These are phyloP conservation scores for Phaenicophaeus curvirostris DNA, from an alignment of 2,797 vertebrate species.

Conservation along the genomic window DNA sequence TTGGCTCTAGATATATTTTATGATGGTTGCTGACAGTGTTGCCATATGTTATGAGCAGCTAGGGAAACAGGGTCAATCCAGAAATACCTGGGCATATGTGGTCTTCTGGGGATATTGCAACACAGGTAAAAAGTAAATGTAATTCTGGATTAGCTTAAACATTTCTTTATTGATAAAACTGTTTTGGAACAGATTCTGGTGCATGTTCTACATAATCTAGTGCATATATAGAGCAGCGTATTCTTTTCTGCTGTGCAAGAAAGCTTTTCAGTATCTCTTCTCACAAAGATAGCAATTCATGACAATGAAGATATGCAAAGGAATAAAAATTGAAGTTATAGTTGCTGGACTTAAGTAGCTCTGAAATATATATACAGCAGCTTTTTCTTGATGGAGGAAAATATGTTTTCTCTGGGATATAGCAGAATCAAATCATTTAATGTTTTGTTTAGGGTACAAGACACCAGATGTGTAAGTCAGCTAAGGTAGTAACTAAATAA, in stretches of 20 bases:
- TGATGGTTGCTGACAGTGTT: constrained; percentile 8
- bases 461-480: constrained; percentile 35
- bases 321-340: background rate
- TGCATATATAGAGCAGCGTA: background rate
- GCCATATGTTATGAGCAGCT: constrained; percentile 35
- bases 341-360: background rate
- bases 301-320: background rate
- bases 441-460: constrained; percentile 18
- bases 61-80: constrained; percentile 20
- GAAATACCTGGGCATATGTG: constrained; percentile 17
- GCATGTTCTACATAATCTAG: background rate
- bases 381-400: background rate
- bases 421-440: constrained; percentile 8
- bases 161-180: background rate
- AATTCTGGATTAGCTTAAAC: background rate
- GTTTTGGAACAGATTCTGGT: background rate
- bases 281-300: background rate
- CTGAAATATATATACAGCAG: background rate
- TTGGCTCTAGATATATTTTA: background rate
- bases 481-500: constrained; percentile 34
- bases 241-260: background rate
- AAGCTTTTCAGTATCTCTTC: background rate
- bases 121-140: background rate
- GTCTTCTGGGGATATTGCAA: constrained; percentile 3
- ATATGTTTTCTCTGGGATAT: background rate